Evolutionary conservation across 2,888 invertebrate species (phyloP), one percentile per base, ranked within the genome.

Genomic region (Gastracanthus pulcherrimus): DNA sequence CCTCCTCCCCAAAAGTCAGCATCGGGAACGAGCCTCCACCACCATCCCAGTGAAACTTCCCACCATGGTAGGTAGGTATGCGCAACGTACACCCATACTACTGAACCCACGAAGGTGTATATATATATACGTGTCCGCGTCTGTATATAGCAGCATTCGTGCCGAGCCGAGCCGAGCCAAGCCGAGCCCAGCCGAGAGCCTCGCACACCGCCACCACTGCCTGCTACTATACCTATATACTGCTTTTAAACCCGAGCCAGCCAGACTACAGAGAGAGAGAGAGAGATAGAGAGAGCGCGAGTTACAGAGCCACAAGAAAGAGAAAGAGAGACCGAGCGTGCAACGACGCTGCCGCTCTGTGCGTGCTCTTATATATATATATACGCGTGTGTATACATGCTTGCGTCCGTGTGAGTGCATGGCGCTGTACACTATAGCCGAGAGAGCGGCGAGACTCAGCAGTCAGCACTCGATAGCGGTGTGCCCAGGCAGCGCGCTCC

Each of bases 381-480:
- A n/a, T n/a, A n/a, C n/a, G n/a, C n/a, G n/a, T n/a, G n/a, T n/a
- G n/a, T n/a, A n/a, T n/a, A n/a, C n/a, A n/a, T n/a, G n/a, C n/a
- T n/a, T n/a, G n/a, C n/a, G n/a, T n/a, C n/a, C n/a, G n/a, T n/a
- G n/a, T n/a, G n/a, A n/a, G n/a, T n/a, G n/a, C n/a, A n/a, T n/a
- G n/a, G n/a, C n/a, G n/a, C n/a, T n/a, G n/a, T n/a, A n/a, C n/a
- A n/a, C n/a, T n/a, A n/a, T n/a, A 23, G 41, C 13, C 48, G 6
- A 16, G 16, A 13, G 29, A n/a, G 19, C 45, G 19, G 6, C 38
- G 31, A 51, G 38, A 51, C 36, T 71, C 79, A 72, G 79, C 72
- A 79, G 79, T 78, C 45, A n/a, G 79, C 79, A 72, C 55, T 67
- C 58, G 67, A 58, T 67, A 74, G 79, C 79, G 58, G 31, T 19